phyloP scores from a whole-genome alignment of 2,113 vertebrate species.

The Ictalurus furcatus region DNA sequence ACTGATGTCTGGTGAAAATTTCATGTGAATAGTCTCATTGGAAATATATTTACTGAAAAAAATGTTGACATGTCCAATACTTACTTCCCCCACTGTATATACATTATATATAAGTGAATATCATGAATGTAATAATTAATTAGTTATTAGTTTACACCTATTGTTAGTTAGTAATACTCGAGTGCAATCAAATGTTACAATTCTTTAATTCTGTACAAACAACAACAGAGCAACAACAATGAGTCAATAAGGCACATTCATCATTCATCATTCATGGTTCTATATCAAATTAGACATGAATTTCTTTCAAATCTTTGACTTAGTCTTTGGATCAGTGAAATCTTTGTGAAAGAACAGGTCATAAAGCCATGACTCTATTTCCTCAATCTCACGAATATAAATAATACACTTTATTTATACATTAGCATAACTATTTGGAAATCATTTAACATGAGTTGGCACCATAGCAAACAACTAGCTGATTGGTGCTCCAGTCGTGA shows the following conservation, averaged over 20 bases:
- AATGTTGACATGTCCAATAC: too few relatives aligned
- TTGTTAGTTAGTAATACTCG: neutral
- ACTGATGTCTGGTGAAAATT: too few relatives aligned
- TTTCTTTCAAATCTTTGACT: neutral
- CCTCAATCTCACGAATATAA: neutral
- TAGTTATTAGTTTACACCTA: neutral
- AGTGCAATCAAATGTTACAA: neutral
- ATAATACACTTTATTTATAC: conserved; percentile 1
- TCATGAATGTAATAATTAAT: neutral
- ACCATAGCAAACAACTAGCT: conserved; percentile 63
- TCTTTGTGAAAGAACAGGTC: neutral
- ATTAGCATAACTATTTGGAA: neutral
- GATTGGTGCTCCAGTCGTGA: conserved; percentile 77
- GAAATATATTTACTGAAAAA: too few relatives aligned
- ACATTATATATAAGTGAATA: neutral
- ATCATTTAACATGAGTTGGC: neutral
- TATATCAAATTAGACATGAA: neutral
- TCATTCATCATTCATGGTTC: neutral
- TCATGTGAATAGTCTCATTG: too few relatives aligned
- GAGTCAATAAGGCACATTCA: neutral
- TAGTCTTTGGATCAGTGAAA: neutral
- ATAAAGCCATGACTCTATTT: neutral
- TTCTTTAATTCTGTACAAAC: conserved; percentile 22
- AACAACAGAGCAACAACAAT: neutral
- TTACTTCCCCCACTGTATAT: too few relatives aligned